Base-by-base conservation (phyloP, 2,113 vertebrate genomes). In the Toxotes jaculatrix region DNA sequence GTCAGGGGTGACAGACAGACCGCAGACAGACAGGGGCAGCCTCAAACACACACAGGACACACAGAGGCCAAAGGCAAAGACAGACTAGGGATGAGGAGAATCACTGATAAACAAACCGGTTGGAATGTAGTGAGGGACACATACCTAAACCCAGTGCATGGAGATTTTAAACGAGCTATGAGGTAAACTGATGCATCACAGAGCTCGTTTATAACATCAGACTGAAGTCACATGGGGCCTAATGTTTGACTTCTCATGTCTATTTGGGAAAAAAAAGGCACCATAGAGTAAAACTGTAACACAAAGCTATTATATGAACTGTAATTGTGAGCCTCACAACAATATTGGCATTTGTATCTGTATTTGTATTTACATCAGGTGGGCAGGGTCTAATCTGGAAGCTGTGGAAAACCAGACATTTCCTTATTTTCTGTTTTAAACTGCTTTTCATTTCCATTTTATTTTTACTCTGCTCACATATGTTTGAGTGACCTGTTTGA, bases 1-100 rank as follows among this genome's bases (percentile, higher is more conserved):
- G 81, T 85, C 74, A 67, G 81, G 81, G 84, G 59, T 75, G 76
- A 79, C 73, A 83, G 75, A 86, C 80, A 68, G 49, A 66, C 64
- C 40, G 38, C 69, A 83, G 76, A 71, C 61, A 62, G 73, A 73
- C 31, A 42, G 34, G 14, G 36, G 21, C 59, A 23, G 61, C 74
- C 32, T 64, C 59, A 77, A 73, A 71, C 32, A 66, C 32, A 66
- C 23, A 59, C 56, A 42, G 79, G 57, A 86, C 74, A 65, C 40
- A 47, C 42, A 56, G 55, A 71, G 73, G 68, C 69, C 77, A 84
- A 66, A 83, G 51, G 55, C 57, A 71, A 27, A 76, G 71, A 56
- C 61, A 76, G n/a, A 40, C 12, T 27, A 23, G 40, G 68, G 38
- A 84, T 49, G 49, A 38, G 45, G 32, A 21, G 36, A 74, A 66